Base-by-base conservation (phyloP, 1,140 invertebrate species). In the Drosophila parabipectinata region DNA sequence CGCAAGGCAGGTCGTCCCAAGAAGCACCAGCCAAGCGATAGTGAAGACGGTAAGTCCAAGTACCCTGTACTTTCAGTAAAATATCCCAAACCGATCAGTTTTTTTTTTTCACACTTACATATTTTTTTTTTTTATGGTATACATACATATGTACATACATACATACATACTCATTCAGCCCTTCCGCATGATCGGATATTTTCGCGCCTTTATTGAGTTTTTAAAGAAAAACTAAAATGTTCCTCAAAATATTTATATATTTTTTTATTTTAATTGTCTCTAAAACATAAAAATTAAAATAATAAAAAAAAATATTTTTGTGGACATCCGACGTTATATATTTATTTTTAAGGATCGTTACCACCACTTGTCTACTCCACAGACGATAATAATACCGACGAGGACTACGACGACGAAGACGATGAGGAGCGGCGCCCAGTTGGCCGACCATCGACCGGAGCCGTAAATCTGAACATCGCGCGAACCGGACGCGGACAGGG, bases 401-500 rank as follows among this genome's bases (percentile, higher is more conserved):
- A 62, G 4, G 57, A 75, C 32, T 39, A 61, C n/a, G 64, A 85
- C 15, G 54, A 58, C 6, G 74, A 87, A 8, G 68, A 77, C 32
- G 67, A 77, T 0, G 84, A 74, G 8, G 76, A 81, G 0, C 59
- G 37, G 44, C 79, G 77, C 1, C 77, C 79, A 0, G 64, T 83
- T 10, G 90, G 90, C 8, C 79, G 90, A 0, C 90, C 90, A 0
- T 0, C 76, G 3, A 72, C 85, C n/a, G 82, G 89, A 5, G 71
- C 79, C 18, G 72, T 90, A 4, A 90, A 80, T 48, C 73, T 91
- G 26, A 90, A 91, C 30, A 90, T 91, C 44, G 21, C 18, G 21
- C 81, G 76, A 12, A 72, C 81, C 1, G 90, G 90, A 14, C 90
- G 89, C 24, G 89, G 90, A 3, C 51, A 63, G 47, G 90, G 90